Evolutionary conservation across 2,113 vertebrate species (phyloP).

Genomic region (Dromaius novaehollandiae): DNA sequence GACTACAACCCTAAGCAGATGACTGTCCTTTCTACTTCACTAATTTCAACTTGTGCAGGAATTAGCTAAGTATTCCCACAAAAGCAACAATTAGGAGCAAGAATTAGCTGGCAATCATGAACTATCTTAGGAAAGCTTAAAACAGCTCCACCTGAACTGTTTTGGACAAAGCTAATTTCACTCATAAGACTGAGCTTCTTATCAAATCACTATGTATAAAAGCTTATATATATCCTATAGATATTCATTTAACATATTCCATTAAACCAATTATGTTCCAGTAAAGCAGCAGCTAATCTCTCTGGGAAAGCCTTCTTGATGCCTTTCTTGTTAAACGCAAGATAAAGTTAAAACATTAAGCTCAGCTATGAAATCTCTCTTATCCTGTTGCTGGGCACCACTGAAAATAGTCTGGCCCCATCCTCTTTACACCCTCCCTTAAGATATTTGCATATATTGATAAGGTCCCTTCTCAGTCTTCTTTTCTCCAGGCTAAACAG

Average conservation of each 20-base stretch:
- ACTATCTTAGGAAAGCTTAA: background rate
- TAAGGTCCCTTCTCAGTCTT: too few relatives aligned
- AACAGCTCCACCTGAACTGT: background rate
- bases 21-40: background rate
- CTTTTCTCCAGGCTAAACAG: too few relatives aligned
- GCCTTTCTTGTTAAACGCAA: background rate
- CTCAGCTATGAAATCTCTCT: background rate
- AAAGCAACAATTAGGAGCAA: background rate
- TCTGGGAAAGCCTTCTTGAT: background rate
- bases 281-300: background rate
- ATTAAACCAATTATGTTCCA: background rate
- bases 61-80: background rate
- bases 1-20: background rate
- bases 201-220: background rate
- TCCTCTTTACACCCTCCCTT: too few relatives aligned
- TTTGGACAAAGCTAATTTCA: constrained; percentile 19
- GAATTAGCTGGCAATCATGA: background rate
- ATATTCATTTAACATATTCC: background rate
- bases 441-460: too few relatives aligned
- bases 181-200: background rate
- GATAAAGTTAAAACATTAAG: background rate
- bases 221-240: background rate
- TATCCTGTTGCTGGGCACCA: too few relatives aligned
- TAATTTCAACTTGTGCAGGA: background rate
- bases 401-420: too few relatives aligned